Evolutionary conservation across 2,797 vertebrate genomes (phyloP).

Genomic region (Protonibea diacanthus): DNA sequence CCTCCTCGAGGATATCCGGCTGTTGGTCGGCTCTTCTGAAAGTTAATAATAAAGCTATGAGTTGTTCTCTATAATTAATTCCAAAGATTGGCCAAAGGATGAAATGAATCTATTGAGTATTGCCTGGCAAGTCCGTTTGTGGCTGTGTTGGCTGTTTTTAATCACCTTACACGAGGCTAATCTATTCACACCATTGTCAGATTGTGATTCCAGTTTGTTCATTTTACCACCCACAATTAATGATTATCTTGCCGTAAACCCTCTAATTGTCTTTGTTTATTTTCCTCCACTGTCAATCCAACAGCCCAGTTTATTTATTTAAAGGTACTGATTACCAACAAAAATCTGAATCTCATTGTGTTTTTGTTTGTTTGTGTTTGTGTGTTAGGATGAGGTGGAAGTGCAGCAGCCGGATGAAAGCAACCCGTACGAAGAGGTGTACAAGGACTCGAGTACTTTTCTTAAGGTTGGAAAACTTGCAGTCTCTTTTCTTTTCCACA

Average conservation of each 20-base stretch:
- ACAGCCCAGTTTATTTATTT: not conserved
- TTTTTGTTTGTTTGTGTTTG: conserved; percentile 36
- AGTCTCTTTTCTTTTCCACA: not conserved
- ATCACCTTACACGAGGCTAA: no score
- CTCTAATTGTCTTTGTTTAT: not conserved
- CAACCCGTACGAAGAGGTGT: conserved; percentile 95
- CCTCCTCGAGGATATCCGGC: not conserved
- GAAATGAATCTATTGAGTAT: not conserved
- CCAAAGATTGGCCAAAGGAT: not conserved
- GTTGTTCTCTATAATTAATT: not conserved
- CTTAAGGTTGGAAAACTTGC: conserved; percentile 88
- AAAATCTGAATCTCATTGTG: not conserved
- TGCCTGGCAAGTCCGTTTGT: not conserved
- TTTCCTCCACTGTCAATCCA: not conserved
- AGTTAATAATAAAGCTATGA: not conserved
- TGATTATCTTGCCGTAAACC: no score
- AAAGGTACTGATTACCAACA: not conserved
- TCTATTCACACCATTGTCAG: not conserved
- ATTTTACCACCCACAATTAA: not conserved
- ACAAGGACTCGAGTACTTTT: conserved; percentile 99
- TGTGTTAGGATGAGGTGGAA: conserved; percentile 92
- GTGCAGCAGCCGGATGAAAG: conserved; percentile 92
- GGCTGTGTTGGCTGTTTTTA: not conserved
- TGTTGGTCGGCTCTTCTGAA: not conserved
- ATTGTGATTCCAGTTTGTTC: not conserved